Conservation (phyloP, 2,888 invertebrate genomes). For the Meghimatium bilineatum region DNA sequence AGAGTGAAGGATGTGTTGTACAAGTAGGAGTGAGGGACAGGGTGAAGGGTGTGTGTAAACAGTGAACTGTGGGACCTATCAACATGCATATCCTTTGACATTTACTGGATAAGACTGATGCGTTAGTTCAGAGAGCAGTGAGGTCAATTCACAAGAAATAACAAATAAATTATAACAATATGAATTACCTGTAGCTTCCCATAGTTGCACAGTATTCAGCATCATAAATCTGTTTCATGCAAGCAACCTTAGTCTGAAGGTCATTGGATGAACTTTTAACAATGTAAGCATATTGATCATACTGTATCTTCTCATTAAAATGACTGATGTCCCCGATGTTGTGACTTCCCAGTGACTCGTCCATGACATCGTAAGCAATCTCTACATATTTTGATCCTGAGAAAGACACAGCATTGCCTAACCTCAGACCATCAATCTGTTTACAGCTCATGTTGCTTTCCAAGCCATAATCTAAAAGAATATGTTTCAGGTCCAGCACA, state of each 20-base stretch:
- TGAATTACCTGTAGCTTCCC: slow-evolving; percentile 63
- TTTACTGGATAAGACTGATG: no score
- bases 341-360: not conserved
- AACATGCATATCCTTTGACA: no score
- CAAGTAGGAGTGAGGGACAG: no score
- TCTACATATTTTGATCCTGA: slow-evolving; percentile 64
- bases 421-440: slow-evolving; percentile 62
- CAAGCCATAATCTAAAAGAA: slow-evolving; percentile 60
- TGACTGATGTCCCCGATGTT: slow-evolving; percentile 14
- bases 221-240: slow-evolving; percentile 68
- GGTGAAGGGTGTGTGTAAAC: no score
- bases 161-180: no score
- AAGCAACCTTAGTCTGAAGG: slow-evolving; percentile 62
- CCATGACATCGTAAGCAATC: slow-evolving; percentile 46
- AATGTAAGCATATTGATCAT: slow-evolving; percentile 53
- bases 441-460: slow-evolving; percentile 64
- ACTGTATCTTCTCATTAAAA: not conserved
- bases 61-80: no score
- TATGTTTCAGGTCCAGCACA: slow-evolving; percentile 61
- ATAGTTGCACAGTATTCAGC: slow-evolving; percentile 62
- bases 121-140: no score
- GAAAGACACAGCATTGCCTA: slow-evolving; percentile 53
- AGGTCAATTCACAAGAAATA: no score
- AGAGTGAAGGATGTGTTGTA: no score
- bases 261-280: slow-evolving; percentile 65